Evolutionary conservation across 64 coral and sea anemone genomes (phyloP), one percentile per base, ranked within the genome.

Genomic region (Stylophora pistillata): DNA sequence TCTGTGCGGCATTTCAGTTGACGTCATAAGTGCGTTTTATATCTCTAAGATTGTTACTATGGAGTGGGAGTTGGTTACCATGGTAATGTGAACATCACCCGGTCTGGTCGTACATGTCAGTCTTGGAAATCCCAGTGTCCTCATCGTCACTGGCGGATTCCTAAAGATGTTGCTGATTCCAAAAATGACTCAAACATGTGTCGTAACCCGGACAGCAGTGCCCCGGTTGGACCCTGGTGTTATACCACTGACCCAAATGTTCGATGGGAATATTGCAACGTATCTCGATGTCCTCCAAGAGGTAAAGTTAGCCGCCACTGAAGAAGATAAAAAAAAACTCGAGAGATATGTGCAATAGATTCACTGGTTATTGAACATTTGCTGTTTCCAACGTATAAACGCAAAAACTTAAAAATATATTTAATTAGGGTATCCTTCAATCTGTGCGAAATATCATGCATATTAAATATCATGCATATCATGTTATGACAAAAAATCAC

Each of bases 101-200:
- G 86, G 10, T 92, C 94, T 56, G 86, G 90, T 73, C 64, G 72
- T 16, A 74, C 79, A 10, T 96, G 94, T 86, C 94, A 96, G 58
- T 71, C 87, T 5, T 96, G 94, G 94, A 86, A 74, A 57, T 89
- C 86, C 16, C 94, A 96, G 66, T 96, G 94, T 65, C 94, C 94
- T 89, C 94, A 96, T 62, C 94, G 94, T 34, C 94, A 96, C 81
- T 52, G 78, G 58, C 91, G 86, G 53, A 86, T 74, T 14, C 54
- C 81, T 54, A 20, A 64, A 17, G 73, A 54, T 21, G 85, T 87
- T 62, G 33, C 27, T 31, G 68, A 94, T 17, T n/a, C 65, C 10
- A 71, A 70, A 37, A 75, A 89, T 60, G 78, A 77, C 14, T 73
- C 55, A 16, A 94, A 94, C 47, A 83, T 64, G 71, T 94, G 92